Evolutionary conservation across 2,113 vertebrate species (phyloP), one percentile per base, ranked within the genome.

Genomic region (Callocephalon fimbriatum): DNA sequence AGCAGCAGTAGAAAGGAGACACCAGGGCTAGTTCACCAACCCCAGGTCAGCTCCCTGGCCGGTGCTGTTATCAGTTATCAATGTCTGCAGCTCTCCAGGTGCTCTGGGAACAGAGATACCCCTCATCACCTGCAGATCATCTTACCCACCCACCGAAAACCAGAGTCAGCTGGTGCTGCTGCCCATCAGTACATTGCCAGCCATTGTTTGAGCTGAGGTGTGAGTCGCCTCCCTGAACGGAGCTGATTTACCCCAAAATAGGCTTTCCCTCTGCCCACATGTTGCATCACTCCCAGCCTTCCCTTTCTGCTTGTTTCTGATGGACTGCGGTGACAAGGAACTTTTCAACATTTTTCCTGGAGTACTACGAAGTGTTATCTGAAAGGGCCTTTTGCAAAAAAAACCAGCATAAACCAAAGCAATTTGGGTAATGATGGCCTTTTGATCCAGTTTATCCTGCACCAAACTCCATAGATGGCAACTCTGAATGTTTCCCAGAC

Each of bases 401-500:
- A 70, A 12, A 3, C 0, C 26, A 76, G 37, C 45, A 35, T n/a
- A 80, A 91, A 68, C 44, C 19, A 61, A 94, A 91, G 58, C 27
- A 51, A 4, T 44, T 71, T 61, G 91, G 83, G 68, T 67, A 71
- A 78, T 0, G 54, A 58, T 68, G 90, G 76, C 94, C 83, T 97
- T 94, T 93, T 81, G 65, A 75, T 84, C 79, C 1, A 2, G 51
- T 88, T 96, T 74, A 70, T 95, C 65, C 65, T 35, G 8, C 83
- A 78, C 40, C 73, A 63, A 67, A 65, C 65, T 90, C 92, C 90
- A 85, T 61, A 85, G 84, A 91, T 82, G 92, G 86, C 73, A 92
- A 71, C 65, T 35, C 44, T 27, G 72, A 94, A 95, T 32, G 15
- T 92, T 97, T 96, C 96, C 94, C 92, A 95, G 97, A 93, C 94